Evolutionary conservation across 2,888 invertebrate species (phyloP).

Genomic region (Eupithecia pulchellata): DNA sequence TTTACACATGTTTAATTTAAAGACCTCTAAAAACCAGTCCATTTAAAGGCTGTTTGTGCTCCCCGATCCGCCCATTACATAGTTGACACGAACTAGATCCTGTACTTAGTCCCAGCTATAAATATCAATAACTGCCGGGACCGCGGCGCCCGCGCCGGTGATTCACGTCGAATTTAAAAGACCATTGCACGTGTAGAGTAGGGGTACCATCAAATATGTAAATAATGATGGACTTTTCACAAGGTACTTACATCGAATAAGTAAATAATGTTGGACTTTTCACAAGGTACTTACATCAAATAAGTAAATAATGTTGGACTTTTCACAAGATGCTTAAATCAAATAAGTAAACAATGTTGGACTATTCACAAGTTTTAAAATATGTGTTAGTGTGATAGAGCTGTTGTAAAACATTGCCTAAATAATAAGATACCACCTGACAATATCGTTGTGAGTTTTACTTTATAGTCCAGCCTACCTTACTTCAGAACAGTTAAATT

Average conservation of each 20-base stretch:
- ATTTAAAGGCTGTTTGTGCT: neutral
- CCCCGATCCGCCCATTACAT: neutral
- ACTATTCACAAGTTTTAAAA: too few species aligned
- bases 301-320: too few species aligned
- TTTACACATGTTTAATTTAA: neutral
- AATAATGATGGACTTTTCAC: neutral
- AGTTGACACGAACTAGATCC: neutral
- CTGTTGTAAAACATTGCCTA: too few species aligned
- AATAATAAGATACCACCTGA: too few species aligned
- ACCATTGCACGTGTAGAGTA: constrained; percentile 31
- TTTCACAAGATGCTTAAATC: too few species aligned
- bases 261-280: neutral
- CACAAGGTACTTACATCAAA: neutral
- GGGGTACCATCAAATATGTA: neutral
- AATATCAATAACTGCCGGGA: constrained; percentile 18
- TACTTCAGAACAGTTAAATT: too few species aligned
- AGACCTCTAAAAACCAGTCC: neutral
- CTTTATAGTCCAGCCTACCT: too few species aligned
- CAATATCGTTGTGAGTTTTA: too few species aligned
- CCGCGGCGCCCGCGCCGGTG: constrained; percentile 10
- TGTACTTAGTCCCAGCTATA: constrained; percentile 4
- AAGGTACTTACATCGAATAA: too few species aligned
- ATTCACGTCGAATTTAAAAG: constrained; percentile 23
- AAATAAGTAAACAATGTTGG: too few species aligned
- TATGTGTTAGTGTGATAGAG: too few species aligned